These are phyloP conservation scores for Enteromius unitaeniatus DNA, from an alignment of 2,797 vertebrate genomes.

Conservation along the genomic window DNA sequence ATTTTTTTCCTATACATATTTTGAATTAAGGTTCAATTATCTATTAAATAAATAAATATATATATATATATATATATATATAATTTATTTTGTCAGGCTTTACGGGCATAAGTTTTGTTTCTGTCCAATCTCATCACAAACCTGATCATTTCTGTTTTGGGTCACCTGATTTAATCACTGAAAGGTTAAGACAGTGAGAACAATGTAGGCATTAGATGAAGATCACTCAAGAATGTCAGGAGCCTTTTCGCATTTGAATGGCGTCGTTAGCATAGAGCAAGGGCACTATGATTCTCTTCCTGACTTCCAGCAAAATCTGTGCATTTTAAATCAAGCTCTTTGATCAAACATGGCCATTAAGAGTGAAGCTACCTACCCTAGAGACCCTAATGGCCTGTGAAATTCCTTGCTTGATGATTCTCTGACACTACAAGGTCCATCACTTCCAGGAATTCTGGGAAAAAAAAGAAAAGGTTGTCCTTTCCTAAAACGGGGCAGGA, in stretches of 20 bases:
- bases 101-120: neutral
- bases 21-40: neutral
- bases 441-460: slow-evolving; percentile 50
- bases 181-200: slow-evolving; percentile 26
- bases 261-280: slow-evolving; percentile 42
- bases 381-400: slow-evolving; percentile 35
- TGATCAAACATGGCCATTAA: slow-evolving; percentile 50
- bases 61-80: no score
- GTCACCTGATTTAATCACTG: slow-evolving; percentile 54
- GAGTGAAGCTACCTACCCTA: slow-evolving; percentile 45
- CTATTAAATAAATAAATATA: neutral
- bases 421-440: slow-evolving; percentile 37
- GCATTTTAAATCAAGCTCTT: slow-evolving; percentile 40
- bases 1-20: no score
- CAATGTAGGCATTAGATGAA: slow-evolving; percentile 24
- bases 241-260: slow-evolving; percentile 33
- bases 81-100: neutral
- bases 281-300: slow-evolving; percentile 7
- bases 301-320: slow-evolving; percentile 23
- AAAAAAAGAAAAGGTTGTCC: slow-evolving; percentile 28
- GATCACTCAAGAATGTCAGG: slow-evolving; percentile 45
- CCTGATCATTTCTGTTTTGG: slow-evolving; percentile 20
- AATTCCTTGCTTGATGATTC: slow-evolving; percentile 42
- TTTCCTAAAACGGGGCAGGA: slow-evolving; percentile 17
- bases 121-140: neutral